Conservation (phyloP, 2,888 invertebrate species). For the Ceratothoa steindachneri region DNA sequence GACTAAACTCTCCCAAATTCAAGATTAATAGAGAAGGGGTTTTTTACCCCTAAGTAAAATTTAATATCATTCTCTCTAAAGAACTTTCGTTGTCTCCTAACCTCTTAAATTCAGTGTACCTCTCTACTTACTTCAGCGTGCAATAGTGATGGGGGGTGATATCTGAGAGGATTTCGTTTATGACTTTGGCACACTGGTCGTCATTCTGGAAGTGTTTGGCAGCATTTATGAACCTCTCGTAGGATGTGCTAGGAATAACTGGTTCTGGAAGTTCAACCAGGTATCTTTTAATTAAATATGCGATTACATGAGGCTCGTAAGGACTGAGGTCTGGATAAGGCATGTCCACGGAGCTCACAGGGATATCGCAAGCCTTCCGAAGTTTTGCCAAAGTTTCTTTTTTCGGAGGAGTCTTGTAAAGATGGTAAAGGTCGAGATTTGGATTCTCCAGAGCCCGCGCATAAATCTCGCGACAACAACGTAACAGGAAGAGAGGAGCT, state of each 20-base stretch:
- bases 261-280: slow-evolving; percentile 70
- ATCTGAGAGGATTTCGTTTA: slow-evolving; percentile 36
- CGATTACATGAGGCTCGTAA: slow-evolving; percentile 59
- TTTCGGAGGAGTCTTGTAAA: slow-evolving; percentile 63
- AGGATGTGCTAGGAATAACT: slow-evolving; percentile 69
- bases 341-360: too few relatives aligned
- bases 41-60: too few relatives aligned
- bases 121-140: slow-evolving; percentile 37
- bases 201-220: slow-evolving; percentile 50
- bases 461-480: slow-evolving; percentile 59
- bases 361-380: slow-evolving; percentile 52
- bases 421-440: slow-evolving; percentile 63
- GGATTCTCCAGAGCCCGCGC: slow-evolving; percentile 57
- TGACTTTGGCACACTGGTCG: slow-evolving; percentile 43
- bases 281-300: slow-evolving; percentile 66
- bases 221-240: slow-evolving; percentile 64
- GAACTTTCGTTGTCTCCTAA: too few relatives aligned
- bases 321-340: slow-evolving; percentile 55
- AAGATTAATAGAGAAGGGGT: too few relatives aligned
- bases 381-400: slow-evolving; percentile 62
- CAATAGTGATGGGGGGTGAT: slow-evolving; percentile 35
- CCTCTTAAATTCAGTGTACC: too few relatives aligned
- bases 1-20: too few relatives aligned
- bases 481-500: slow-evolving; percentile 39
- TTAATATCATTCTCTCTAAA: too few relatives aligned